Conservation (phyloP, 2,797 vertebrate genomes). For the Crocodylus rhombifer region DNA sequence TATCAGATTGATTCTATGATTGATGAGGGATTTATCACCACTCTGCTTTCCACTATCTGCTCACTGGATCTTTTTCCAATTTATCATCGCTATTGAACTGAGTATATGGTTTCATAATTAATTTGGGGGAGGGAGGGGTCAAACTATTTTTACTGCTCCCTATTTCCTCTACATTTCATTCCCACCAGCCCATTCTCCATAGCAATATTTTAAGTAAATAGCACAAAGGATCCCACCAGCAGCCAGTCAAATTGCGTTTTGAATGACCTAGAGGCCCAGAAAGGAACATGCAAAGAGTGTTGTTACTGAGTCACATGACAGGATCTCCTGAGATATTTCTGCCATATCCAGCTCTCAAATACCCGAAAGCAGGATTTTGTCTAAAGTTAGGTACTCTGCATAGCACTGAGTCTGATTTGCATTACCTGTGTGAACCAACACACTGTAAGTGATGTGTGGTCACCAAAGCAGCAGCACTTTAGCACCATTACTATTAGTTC, state of each 20-base stretch:
- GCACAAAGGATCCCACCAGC: not conserved
- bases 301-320: not conserved
- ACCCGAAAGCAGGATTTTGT: no score
- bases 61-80: conserved; percentile 57
- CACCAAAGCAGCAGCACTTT: not conserved
- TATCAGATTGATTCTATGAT: conserved; percentile 68
- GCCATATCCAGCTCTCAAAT: not conserved
- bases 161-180: conserved; percentile 47
- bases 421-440: not conserved
- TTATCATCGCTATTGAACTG: conserved; percentile 53
- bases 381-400: no score
- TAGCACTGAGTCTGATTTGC: not conserved
- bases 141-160: conserved; percentile 66
- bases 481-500: not conserved
- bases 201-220: not conserved
- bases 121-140: conserved; percentile 68
- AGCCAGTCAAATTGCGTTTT: not conserved
- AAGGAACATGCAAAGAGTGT: not conserved
- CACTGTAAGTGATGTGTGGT: not conserved
- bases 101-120: conserved; percentile 78
- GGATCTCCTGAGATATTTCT: not conserved
- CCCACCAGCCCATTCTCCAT: not conserved
- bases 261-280: not conserved
- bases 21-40: conserved; percentile 76
- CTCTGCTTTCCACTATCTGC: conserved; percentile 67